Conservation (phyloP, 2,888 invertebrate species). For the Aspidiotus destructor region DNA sequence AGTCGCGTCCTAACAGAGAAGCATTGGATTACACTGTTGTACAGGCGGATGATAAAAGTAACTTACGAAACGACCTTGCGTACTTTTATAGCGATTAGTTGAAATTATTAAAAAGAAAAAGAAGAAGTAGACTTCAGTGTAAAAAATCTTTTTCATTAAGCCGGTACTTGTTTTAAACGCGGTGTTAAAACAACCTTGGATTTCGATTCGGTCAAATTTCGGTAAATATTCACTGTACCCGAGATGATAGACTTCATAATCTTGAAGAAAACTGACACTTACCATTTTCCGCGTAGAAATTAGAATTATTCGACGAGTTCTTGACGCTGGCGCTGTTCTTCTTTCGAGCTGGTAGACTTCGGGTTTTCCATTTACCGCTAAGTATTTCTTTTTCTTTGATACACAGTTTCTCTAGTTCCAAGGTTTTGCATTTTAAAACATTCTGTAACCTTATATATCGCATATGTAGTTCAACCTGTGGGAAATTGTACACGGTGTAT, state of each 20-base stretch:
- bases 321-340: slow-evolving; percentile 46
- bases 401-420: slow-evolving; percentile 71
- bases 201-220: too few species aligned
- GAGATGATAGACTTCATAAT: neutral
- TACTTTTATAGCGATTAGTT: too few species aligned
- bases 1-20: too few species aligned
- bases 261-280: neutral
- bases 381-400: slow-evolving; percentile 70
- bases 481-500: neutral
- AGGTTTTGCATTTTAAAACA: slow-evolving; percentile 70
- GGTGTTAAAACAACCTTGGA: too few species aligned
- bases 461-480: slow-evolving; percentile 76
- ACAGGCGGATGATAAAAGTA: too few species aligned
- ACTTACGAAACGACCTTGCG: too few species aligned
- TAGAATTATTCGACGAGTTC: slow-evolving; percentile 21
- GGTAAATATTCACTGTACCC: too few species aligned
- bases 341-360: slow-evolving; percentile 75
- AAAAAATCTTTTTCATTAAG: too few species aligned
- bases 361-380: slow-evolving; percentile 81
- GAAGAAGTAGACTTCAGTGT: too few species aligned
- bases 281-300: slow-evolving; percentile 35
- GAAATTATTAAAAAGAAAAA: too few species aligned
- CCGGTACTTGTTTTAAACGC: too few species aligned
- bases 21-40: too few species aligned
- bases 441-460: slow-evolving; percentile 82